Evolutionary conservation across 2,113 vertebrate species (phyloP).

Genomic region (Tympanuchus pallidicinctus): DNA sequence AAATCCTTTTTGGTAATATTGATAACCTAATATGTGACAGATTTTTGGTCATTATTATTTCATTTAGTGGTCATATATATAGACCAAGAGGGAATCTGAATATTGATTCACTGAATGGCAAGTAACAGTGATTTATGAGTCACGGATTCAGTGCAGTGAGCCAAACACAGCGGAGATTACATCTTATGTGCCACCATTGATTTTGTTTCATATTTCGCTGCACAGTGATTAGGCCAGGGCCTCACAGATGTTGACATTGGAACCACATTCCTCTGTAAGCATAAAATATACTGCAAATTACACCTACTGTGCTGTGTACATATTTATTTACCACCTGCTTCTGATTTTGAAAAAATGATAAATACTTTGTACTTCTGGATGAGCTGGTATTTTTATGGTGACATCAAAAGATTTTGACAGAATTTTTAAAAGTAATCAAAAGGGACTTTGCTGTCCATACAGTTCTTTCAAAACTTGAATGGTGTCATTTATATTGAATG

Average conservation of each 20-base stretch:
- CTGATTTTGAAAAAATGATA: background rate
- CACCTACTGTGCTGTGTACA: background rate
- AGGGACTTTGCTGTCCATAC: background rate
- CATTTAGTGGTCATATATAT: constrained; percentile 87
- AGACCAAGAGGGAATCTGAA: constrained; percentile 88
- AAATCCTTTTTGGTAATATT: constrained; percentile 74
- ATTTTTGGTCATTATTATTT: constrained; percentile 85
- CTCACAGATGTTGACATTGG: constrained; percentile 57
- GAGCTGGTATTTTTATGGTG: background rate
- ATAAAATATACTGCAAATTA: constrained; percentile 5
- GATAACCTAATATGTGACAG: constrained; percentile 79
- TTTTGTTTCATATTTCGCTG: constrained; percentile 74
- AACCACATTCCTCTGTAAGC: constrained; percentile 21
- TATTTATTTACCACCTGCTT: background rate
- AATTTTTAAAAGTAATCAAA: background rate
- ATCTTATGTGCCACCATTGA: constrained; percentile 69
- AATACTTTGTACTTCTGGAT: background rate
- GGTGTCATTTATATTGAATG: background rate
- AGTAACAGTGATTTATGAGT: constrained; percentile 90
- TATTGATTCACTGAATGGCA: constrained; percentile 90
- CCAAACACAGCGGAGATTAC: constrained; percentile 76
- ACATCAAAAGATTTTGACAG: background rate
- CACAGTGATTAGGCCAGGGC: constrained; percentile 54
- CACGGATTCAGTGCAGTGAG: constrained; percentile 79
- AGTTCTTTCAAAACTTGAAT: background rate